Base-by-base conservation (phyloP, 2,888 invertebrate species). In the Heliconius charithonia region DNA sequence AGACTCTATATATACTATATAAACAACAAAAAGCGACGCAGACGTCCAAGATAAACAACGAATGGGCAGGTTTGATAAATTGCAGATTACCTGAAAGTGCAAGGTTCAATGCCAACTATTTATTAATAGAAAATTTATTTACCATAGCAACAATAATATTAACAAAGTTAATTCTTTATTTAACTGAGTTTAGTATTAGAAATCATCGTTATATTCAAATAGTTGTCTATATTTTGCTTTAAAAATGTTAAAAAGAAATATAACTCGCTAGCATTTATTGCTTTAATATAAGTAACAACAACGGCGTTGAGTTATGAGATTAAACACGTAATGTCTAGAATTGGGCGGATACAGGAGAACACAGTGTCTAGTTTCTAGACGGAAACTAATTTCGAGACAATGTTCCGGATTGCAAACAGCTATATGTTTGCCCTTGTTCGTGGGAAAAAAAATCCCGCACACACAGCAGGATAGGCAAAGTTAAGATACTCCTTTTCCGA, bases 81-180 rank as follows among this genome's bases (percentile, higher is more conserved):
- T 78, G 67, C 73, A 62, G 72, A 51, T 73, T 45, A 67, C 66
- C 77, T 75, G 62, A 27, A 75, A 78, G 62, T 69, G 16, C 73
- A 78, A 32, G 32, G 74, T 75, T 74, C 74, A 78, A 69, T 67
- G 77, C 73, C 77, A 78, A 77, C 3, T 37, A 63, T 63, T 73
- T 37, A 67, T 41, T 37, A 37, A 67, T 37, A 67, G 67, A 67
- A 6, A 29, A 19, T 29, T 6, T 7, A 37, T 25, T n/a, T 41
- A 4, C 10, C 3, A 19, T 59, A 59, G 10, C 10, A 59, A 59
- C 10, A 59, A 59, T n/a, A 59, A 45, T 22, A 56, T 56, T 1
- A 22, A 22, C 56, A 9, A 22, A 22, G n/a, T 4, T n/a, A 59
- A 9, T 22, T 59, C 22, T 59, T n/a, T n/a, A 12, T n/a, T n/a